These are phyloP conservation scores for Leptinotarsa haldemani DNA, from an alignment of 2,888 invertebrate species.

Conservation along the genomic window DNA sequence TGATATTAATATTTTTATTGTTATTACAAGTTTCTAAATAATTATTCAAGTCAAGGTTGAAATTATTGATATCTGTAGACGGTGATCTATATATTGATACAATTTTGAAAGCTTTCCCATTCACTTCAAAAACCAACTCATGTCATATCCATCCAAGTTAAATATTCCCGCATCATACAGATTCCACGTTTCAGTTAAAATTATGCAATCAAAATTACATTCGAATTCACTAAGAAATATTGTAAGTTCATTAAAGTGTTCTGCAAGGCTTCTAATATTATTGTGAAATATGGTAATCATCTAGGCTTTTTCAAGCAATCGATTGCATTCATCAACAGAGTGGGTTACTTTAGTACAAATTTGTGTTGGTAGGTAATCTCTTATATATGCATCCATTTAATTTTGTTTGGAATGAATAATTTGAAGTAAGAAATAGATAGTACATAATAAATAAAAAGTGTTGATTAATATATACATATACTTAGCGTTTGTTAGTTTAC, in stretches of 20 bases:
- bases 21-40: too few relatives aligned
- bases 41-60: too few relatives aligned
- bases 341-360: slow-evolving; percentile 5
- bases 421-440: too few relatives aligned
- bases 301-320: slow-evolving; percentile 5
- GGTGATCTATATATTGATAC: too few relatives aligned
- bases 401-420: neutral
- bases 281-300: slow-evolving; percentile 12
- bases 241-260: slow-evolving; percentile 18
- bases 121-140: too few relatives aligned
- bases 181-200: slow-evolving; percentile 20
- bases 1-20: too few relatives aligned
- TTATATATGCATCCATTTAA: slow-evolving; percentile 16
- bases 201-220: slow-evolving; percentile 17
- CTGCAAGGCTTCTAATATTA: slow-evolving; percentile 23
- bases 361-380: slow-evolving; percentile 15
- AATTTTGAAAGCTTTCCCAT: too few relatives aligned
- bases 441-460: too few relatives aligned
- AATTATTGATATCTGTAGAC: too few relatives aligned
- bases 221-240: slow-evolving; percentile 21
- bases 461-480: slow-evolving; percentile 1
- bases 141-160: slow-evolving; percentile 18
- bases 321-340: slow-evolving; percentile 15
- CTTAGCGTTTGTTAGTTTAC: neutral
- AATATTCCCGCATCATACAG: slow-evolving; percentile 5